Evolutionary conservation across 2,797 vertebrate genomes (phyloP), one percentile per base, ranked within the genome.

Genomic region (Pelodytes ibericus): DNA sequence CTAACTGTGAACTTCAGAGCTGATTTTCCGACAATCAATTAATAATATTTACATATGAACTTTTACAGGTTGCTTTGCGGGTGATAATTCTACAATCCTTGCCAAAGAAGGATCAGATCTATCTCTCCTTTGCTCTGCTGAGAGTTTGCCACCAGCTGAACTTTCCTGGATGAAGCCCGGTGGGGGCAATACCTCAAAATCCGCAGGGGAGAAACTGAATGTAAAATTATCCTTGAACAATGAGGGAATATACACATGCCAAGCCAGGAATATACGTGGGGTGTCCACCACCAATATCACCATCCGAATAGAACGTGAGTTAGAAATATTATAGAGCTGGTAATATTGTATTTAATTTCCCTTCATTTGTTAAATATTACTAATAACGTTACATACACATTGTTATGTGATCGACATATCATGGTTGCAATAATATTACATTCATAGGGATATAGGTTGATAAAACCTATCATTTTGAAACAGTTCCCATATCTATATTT

Each of bases 171-270:
- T 41, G 4, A 41, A 24, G 33, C 8, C 31, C 15, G 10, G 16
- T 20, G 15, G 20, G 1, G 13, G 13, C 8, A 41, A 8, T 25
- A 63, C 4, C 3, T 11, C 1, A 4, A 25, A 9, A 3, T 16
- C 33, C 8, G 1, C 33, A 22, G 24, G 2, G 24, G 33, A n/a
- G 24, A 4, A 15, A 24, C 31, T 63, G 33, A 63, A 1, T 31
- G 7, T 63, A 8, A 15, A 41, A 22, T 10, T 63, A 11, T 22
- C 61, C 10, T 10, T 16, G 2, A 2, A 10, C 1, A 33, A 63
- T 41, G 61, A 63, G 22, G 61, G 61, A 15, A 24, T 5, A 24
- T 63, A 63, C 22, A 36, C 11, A 4, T 63, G 61, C 61, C 7
- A n/a, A 4, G 61, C 61, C 13, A 22, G 9, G 18, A 63, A 63